Conservation (phyloP, 2,888 invertebrate genomes). For the Tenthredo amoena region DNA sequence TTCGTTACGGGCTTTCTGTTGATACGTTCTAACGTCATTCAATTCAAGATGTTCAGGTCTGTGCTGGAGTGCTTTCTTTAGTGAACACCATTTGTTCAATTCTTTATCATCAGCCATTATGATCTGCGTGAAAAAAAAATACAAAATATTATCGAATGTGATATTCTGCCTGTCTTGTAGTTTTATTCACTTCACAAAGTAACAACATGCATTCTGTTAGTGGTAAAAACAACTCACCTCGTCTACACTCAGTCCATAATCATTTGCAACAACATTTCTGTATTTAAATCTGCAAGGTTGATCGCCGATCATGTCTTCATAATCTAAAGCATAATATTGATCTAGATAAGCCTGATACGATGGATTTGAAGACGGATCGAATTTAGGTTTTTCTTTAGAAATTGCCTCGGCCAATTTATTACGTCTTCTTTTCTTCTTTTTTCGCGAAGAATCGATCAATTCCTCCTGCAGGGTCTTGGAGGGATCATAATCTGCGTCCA, state of each 20-base stretch:
- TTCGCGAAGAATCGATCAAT: slow-evolving; percentile 81
- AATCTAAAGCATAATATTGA: slow-evolving; percentile 97
- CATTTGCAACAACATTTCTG: slow-evolving; percentile 91
- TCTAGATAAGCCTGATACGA: slow-evolving; percentile 94
- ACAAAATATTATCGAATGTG: not conserved
- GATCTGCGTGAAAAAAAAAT: slow-evolving; percentile 82
- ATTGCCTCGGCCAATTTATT: slow-evolving; percentile 89
- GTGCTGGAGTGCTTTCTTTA: slow-evolving; percentile 92
- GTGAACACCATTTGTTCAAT: slow-evolving; percentile 96
- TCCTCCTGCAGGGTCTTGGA: slow-evolving; percentile 77
- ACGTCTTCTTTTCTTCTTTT: slow-evolving; percentile 83
- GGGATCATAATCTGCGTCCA: slow-evolving; percentile 93
- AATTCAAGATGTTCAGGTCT: slow-evolving; percentile 89
- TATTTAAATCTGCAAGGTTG: slow-evolving; percentile 96
- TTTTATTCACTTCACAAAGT: not conserved
- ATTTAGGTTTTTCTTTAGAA: slow-evolving; percentile 89
- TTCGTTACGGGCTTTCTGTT: slow-evolving; percentile 86
- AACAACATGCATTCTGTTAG: not conserved
- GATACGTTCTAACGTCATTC: slow-evolving; percentile 88
- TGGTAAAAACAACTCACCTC: slow-evolving; percentile 83
- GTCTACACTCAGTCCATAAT: slow-evolving; percentile 93
- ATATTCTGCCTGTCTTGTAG: not conserved
- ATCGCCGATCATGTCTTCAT: slow-evolving; percentile 96
- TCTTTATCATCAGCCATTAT: slow-evolving; percentile 95
- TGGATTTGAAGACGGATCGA: slow-evolving; percentile 86